Percentiles rank a stretch among this genome's conserved stretches.
Conservation (phyloP, 2,797 vertebrate species). For the Eremophila alpestris region DNA sequence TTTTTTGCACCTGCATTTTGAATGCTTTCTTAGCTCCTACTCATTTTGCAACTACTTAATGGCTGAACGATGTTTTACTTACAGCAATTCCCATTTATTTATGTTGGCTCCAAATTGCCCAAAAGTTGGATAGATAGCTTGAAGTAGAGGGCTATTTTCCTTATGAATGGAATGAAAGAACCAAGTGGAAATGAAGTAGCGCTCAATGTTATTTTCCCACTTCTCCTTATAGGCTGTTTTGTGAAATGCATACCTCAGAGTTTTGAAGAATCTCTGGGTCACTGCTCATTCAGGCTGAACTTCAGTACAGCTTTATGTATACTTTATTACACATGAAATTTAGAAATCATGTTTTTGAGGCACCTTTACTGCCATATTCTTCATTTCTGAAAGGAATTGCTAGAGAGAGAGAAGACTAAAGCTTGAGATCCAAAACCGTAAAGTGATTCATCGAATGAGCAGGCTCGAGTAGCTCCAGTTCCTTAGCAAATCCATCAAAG, state of each 20-base stretch:
- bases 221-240: neutral
- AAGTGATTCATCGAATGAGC: neutral
- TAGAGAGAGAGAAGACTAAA: neutral
- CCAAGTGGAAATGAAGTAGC: constrained; percentile 6
- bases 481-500: constrained; percentile 36
- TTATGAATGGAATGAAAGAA: constrained; percentile 24
- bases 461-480: neutral
- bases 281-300: neutral
- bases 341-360: neutral
- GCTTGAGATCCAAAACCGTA: neutral
- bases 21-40: neutral
- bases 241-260: neutral
- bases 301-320: neutral
- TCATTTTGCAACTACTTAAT: neutral
- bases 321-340: neutral
- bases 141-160: neutral
- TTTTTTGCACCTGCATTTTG: constrained; percentile 18
- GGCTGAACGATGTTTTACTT: neutral
- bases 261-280: neutral
- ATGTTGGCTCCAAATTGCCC: neutral
- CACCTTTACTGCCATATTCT: neutral
- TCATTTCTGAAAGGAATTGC: neutral
- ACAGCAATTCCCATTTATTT: neutral
- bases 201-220: neutral
- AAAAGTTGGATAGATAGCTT: neutral